Percentiles rank a stretch among this genome's conserved stretches.
phyloP scores from a whole-genome alignment of 2,888 invertebrate genomes.

The Rhyacophila evoluta region DNA sequence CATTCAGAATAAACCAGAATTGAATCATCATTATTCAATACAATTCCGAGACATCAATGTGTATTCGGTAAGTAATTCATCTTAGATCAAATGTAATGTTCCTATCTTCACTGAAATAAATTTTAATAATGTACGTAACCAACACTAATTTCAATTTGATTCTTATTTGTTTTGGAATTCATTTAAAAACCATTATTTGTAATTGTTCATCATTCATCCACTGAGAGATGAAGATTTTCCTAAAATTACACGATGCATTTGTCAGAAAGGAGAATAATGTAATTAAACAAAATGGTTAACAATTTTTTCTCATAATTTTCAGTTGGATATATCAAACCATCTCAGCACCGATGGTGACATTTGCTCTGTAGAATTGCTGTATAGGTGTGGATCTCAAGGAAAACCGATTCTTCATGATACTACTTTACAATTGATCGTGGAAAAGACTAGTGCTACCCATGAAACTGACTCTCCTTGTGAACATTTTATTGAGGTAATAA shows the following conservation, averaged over 20 bases:
- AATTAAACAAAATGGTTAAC: no score
- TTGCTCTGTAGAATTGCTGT: conserved; percentile 74
- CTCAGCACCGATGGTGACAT: conserved; percentile 58
- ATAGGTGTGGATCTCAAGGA: conserved; percentile 80
- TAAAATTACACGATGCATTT: no score
- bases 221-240: no score
- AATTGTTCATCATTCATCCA: no score
- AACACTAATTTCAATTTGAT: no score
- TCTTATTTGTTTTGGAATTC: no score
- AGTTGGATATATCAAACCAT: conserved; percentile 65
- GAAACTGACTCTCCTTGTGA: conserved; percentile 39
- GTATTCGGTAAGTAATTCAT: conserved; percentile 72
- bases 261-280: no score
- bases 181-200: no score
- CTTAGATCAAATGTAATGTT: no score
- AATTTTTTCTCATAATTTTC: conserved; percentile 31
- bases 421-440: conserved; percentile 78
- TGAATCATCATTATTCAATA: conserved; percentile 72
- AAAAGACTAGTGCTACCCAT: conserved; percentile 60
- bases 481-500: conserved; percentile 46
- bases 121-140: no score
- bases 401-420: conserved; percentile 92
- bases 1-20: conserved; percentile 63
- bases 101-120: no score
- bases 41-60: conserved; percentile 90